Conservation (phyloP, 2,113 vertebrate species). For the Drymodes brunneopygia region DNA sequence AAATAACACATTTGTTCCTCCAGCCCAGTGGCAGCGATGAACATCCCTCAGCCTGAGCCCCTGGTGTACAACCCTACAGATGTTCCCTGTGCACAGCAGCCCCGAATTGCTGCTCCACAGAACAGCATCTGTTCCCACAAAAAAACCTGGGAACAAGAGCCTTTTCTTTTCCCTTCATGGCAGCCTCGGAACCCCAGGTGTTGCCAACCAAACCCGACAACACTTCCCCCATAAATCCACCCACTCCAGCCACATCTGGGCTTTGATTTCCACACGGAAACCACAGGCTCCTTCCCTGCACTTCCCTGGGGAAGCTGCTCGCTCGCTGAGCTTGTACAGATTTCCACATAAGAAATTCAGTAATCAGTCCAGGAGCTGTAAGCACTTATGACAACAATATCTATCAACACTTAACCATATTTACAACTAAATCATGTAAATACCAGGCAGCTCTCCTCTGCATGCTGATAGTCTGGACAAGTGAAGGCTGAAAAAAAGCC, state of each 20-base stretch:
- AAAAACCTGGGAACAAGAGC: neutral
- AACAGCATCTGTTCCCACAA: neutral
- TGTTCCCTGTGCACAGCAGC: fast-evolving
- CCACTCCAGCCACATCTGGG: neutral
- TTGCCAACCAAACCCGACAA: neutral
- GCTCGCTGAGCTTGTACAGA: neutral
- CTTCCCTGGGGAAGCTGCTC: neutral
- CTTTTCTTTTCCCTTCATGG: neutral
- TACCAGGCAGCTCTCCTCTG: neutral
- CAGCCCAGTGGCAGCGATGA: neutral
- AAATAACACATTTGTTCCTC: neutral
- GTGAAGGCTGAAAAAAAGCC: neutral
- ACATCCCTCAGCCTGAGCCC: neutral
- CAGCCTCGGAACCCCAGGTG: neutral
- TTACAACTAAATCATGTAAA: slow-evolving; percentile 60
- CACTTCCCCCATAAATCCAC: neutral
- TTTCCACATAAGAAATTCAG: slow-evolving; percentile 26
- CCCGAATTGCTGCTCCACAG: fast-evolving
- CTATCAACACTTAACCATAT: slow-evolving; percentile 25
- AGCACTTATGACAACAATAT: slow-evolving; percentile 51
- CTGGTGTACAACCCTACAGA: neutral
- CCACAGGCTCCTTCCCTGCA: neutral
- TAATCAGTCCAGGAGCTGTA: slow-evolving; percentile 8
- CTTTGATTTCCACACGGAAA: neutral
- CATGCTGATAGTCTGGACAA: slow-evolving; percentile 9